phyloP scores from a whole-genome alignment of 2,113 vertebrate genomes.

The Malurus cyaneus region DNA sequence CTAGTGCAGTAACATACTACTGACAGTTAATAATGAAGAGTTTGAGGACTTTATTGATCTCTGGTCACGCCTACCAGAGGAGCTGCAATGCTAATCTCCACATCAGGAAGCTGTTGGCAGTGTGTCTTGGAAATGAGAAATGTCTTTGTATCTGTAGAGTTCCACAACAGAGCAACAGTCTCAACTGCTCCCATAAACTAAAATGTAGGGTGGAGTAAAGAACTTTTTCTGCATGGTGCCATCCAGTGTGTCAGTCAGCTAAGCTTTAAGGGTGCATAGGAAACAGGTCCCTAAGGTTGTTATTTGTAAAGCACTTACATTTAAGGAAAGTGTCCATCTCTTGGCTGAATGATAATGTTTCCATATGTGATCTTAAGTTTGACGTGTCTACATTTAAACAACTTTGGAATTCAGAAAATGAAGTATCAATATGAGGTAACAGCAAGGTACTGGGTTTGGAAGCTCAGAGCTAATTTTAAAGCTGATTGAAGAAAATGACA shows the following conservation, averaged over 20 bases:
- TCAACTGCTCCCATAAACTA: background rate
- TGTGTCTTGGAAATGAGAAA: background rate
- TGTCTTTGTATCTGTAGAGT: background rate
- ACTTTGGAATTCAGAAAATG: background rate
- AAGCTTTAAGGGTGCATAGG: background rate
- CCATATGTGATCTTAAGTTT: background rate
- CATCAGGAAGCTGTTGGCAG: background rate
- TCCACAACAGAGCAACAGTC: background rate
- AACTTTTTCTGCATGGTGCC: background rate
- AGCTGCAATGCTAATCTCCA: background rate
- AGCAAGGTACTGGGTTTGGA: background rate
- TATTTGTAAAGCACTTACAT: background rate
- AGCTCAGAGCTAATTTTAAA: background rate
- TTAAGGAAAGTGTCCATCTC: background rate
- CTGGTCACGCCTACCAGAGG: background rate
- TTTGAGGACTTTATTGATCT: background rate
- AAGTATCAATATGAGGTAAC: background rate
- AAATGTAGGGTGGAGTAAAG: background rate
- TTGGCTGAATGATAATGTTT: background rate
- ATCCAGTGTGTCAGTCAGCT: background rate
- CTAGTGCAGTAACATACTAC: background rate
- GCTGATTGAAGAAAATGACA: background rate
- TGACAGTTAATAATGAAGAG: background rate
- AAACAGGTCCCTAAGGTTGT: background rate
- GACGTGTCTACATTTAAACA: background rate